Base-by-base conservation (phyloP, 1,140 invertebrate genomes). In the Procambarus clarkii region DNA sequence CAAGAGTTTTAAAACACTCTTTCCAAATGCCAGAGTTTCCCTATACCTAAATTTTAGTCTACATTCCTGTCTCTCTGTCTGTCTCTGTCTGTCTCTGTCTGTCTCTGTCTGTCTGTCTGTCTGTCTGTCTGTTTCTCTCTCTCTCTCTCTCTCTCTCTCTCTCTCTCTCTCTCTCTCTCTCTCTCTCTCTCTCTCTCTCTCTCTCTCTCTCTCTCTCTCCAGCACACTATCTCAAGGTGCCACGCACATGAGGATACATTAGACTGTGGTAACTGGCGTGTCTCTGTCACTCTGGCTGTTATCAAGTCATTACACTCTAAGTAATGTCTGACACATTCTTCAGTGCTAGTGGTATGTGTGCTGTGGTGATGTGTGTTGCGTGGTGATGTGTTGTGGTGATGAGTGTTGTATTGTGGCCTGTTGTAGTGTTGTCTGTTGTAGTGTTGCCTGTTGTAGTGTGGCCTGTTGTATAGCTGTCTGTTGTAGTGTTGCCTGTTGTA, bases 141-240 rank as follows among this genome's bases (percentile, higher is more conserved):
- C 9, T 64, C 9, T 64, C 3, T 64, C 0, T 64, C 13, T 64
- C 13, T 64, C 13, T 64, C 13, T 64, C 13, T 64, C 13, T 64
- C 13, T 64, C 13, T 64, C 4, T 48, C 50, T 21, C 48, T 58
- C 54, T 58, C 54, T 1, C 54, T 58, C 54, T 58, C 54, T 58
- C 54, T 58, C 54, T 58, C 54, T 58, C 54, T 58, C 54, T 58
- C 54, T 58, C 54, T 58, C 54, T 58, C 54, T 58, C 60, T 18
- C 18, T 18, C 60, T 64, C 60, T 13, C 18, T 64, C n/a, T 46
- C 54, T 69, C 54, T 71, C n/a, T 83, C 50, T 84, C 54, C 54
- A 54, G 50, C 50, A 54, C 54, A 64, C 54, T 84, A 24, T 84
- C 54, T 84, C 54, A 69, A n/a, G 48, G 34, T 71, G 64, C 46